Evolutionary conservation across 2,888 invertebrate genomes (phyloP).

Genomic region (Heliconius hortense): DNA sequence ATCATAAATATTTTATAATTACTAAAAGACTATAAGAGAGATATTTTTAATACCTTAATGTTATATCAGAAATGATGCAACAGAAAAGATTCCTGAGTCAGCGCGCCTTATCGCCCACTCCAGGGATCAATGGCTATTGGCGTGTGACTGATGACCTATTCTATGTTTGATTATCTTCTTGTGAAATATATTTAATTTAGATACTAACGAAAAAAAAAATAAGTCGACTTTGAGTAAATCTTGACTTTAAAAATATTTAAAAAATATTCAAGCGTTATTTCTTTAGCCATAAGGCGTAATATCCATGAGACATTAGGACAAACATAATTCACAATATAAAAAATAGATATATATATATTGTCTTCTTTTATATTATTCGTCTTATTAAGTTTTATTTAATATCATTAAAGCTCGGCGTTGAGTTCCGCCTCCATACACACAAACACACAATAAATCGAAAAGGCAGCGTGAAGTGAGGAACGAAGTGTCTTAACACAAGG

Average conservation of each 20-base stretch:
- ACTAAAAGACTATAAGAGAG: neutral
- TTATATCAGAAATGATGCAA: constrained; percentile 46
- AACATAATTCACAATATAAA: neutral
- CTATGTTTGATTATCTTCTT: constrained; percentile 6
- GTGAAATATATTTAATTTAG: neutral
- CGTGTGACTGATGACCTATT: constrained; percentile 28
- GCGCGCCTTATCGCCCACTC: constrained; percentile 25
- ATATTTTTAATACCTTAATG: neutral
- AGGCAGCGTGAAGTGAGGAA: too few species aligned
- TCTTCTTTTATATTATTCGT: neutral
- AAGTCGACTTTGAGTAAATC: too few species aligned
- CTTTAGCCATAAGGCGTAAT: neutral
- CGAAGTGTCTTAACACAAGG: too few species aligned
- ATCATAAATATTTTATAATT: neutral
- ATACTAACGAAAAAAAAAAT: neutral
- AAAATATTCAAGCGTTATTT: neutral
- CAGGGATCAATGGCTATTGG: constrained; percentile 28
- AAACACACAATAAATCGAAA: too few species aligned
- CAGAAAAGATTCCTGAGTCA: constrained; percentile 43
- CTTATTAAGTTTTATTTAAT: too few species aligned
- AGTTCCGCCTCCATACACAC: too few species aligned
- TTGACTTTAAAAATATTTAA: neutral
- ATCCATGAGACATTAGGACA: neutral
- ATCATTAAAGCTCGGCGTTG: too few species aligned
- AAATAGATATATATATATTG: neutral